phyloP scores from a whole-genome alignment of 1,140 invertebrate species.

The Caenorhabditis latens region DNA sequence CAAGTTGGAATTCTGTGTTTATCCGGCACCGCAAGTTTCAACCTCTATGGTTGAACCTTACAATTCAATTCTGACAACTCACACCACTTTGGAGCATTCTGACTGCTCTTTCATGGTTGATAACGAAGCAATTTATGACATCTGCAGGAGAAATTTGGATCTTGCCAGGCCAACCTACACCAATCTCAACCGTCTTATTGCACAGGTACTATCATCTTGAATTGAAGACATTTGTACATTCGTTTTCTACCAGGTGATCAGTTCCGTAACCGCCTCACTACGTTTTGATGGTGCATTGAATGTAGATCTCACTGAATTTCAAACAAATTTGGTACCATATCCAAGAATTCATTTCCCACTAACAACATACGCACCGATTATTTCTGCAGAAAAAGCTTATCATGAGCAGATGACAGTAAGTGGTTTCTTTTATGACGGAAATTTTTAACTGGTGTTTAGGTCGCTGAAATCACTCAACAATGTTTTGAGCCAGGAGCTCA shows the following conservation, averaged over 20 bases:
- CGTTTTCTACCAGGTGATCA: constrained; percentile 79
- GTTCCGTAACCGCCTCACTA: constrained; percentile 76
- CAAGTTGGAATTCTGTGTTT: constrained; percentile 88
- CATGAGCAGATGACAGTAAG: constrained; percentile 79
- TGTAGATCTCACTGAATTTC: constrained; percentile 69
- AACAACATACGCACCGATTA: constrained; percentile 70
- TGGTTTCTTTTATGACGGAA: neutral
- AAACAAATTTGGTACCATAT: constrained; percentile 81
- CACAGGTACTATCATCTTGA: constrained; percentile 86
- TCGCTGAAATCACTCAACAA: constrained; percentile 74
- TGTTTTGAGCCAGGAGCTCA: constrained; percentile 76
- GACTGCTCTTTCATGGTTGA: constrained; percentile 81
- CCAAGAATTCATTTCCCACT: constrained; percentile 87
- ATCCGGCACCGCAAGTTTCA: constrained; percentile 85
- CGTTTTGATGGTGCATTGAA: constrained; percentile 69
- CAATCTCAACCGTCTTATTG: constrained; percentile 86
- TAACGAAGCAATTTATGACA: constrained; percentile 92
- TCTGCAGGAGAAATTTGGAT: constrained; percentile 89
- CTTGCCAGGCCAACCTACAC: constrained; percentile 87
- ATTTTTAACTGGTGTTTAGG: neutral
- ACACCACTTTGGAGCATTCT: constrained; percentile 81
- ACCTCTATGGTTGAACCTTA: constrained; percentile 80
- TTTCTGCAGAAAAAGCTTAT: constrained; percentile 78
- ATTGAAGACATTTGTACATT: constrained; percentile 82
- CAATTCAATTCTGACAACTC: constrained; percentile 81